phyloP scores from a whole-genome alignment of 2,797 vertebrate species.

The Botia kubotai region DNA sequence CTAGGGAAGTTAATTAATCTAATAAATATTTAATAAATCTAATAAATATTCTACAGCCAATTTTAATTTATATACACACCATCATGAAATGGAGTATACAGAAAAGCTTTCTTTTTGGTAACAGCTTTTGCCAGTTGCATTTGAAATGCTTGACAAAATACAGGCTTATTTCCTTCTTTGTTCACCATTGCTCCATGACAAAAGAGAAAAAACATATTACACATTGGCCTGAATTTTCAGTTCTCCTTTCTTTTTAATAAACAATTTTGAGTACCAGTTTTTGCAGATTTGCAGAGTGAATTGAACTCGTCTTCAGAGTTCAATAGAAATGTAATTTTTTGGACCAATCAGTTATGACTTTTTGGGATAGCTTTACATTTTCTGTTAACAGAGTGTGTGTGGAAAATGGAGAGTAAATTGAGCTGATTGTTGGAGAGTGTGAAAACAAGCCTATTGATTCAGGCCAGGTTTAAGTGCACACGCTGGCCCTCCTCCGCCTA shows the following conservation, averaged over 20 bases:
- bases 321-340: neutral
- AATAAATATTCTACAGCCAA: neutral
- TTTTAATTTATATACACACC: neutral
- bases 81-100: neutral
- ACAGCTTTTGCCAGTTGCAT: too few relatives aligned
- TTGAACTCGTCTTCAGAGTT: neutral
- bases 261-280: neutral
- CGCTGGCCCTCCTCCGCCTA: conserved; percentile 30
- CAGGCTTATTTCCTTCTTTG: conserved; percentile 35
- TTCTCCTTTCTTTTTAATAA: neutral
- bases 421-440: conserved; percentile 39
- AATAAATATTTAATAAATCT: too few relatives aligned
- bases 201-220: too few relatives aligned
- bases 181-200: conserved; percentile 17
- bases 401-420: conserved; percentile 31
- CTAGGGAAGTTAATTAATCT: neutral
- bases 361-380: neutral
- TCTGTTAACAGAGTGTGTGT: neutral
- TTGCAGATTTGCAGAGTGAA: neutral
- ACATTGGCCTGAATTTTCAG: neutral
- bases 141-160: conserved; percentile 41
- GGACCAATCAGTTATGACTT: neutral
- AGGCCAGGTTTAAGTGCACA: conserved; percentile 48
- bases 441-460: conserved; percentile 50
- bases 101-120: neutral